A percentile compares a stretch with the other conserved stretches of the same genome.
Conservation (phyloP, 2,797 vertebrate genomes). For the Florisuga fusca region DNA sequence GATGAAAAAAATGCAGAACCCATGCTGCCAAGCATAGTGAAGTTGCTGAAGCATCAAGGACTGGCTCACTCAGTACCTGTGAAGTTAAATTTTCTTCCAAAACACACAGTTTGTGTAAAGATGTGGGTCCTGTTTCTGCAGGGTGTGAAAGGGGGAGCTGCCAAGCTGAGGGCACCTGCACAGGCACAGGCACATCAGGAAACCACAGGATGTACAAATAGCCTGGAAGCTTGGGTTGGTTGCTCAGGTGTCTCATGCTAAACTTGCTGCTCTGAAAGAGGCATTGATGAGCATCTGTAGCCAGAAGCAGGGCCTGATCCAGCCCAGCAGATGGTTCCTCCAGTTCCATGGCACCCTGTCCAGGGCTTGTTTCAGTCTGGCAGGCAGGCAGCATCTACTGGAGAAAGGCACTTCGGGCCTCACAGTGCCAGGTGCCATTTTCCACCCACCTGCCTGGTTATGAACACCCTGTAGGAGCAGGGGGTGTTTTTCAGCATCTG, state of each 20-base stretch:
- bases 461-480: neutral
- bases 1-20: neutral
- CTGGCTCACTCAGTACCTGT: fast-evolving
- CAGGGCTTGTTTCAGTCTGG: fast-evolving
- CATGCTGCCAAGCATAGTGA: neutral
- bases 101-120: fast-evolving
- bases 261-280: neutral
- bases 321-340: neutral
- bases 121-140: fast-evolving
- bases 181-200: neutral
- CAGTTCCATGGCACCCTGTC: neutral
- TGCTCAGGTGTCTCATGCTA: neutral
- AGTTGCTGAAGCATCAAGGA: neutral
- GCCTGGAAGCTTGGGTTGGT: neutral
- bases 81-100: neutral
- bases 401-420: neutral
- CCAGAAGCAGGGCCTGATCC: neutral
- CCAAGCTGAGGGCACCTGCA: neutral
- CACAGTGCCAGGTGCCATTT: neutral
- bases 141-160: neutral
- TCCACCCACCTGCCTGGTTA: neutral
- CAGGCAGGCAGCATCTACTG: fast-evolving
- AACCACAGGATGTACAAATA: neutral
- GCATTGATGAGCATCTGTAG: neutral
- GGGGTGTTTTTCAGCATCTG: neutral